Percentiles rank a stretch among this genome's conserved stretches.
Conservation (phyloP, 2,797 vertebrate genomes). For the Platalea minor region DNA sequence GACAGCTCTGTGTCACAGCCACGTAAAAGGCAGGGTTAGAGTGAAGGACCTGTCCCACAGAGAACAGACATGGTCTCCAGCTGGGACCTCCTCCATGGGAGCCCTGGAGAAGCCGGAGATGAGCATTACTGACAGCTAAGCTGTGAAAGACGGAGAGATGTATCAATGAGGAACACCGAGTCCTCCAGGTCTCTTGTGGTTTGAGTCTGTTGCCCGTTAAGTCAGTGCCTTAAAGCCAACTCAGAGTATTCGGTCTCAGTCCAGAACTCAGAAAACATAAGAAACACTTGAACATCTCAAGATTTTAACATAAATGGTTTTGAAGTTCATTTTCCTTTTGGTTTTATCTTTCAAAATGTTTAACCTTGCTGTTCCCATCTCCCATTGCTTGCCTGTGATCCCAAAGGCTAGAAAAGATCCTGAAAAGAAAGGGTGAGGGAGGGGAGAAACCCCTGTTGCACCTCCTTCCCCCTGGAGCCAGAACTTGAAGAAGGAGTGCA, state of each 20-base stretch:
- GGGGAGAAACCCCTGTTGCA: not conserved
- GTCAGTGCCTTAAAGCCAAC: not conserved
- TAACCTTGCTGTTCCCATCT: not conserved
- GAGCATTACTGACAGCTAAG: not conserved
- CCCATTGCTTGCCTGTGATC: not conserved
- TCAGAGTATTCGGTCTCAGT: not conserved
- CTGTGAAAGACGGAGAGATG: not conserved
- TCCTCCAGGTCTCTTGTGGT: not conserved
- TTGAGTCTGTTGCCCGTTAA: not conserved
- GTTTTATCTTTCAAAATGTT: not conserved
- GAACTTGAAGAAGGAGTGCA: not conserved
- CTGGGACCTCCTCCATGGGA: not conserved
- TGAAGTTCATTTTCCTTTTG: not conserved
- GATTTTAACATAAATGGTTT: not conserved
- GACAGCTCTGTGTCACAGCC: not conserved
- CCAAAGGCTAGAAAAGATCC: not conserved
- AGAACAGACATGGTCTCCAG: not conserved
- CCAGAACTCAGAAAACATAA: not conserved
- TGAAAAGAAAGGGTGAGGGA: not conserved
- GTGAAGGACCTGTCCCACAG: not conserved
- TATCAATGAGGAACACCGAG: fast-evolving
- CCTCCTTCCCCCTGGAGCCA: not conserved
- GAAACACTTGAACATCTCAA: not conserved
- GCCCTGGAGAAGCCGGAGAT: not conserved
- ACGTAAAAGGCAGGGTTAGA: not conserved